Conservation (phyloP, 2,888 invertebrate genomes). For the Rhagium mordax region DNA sequence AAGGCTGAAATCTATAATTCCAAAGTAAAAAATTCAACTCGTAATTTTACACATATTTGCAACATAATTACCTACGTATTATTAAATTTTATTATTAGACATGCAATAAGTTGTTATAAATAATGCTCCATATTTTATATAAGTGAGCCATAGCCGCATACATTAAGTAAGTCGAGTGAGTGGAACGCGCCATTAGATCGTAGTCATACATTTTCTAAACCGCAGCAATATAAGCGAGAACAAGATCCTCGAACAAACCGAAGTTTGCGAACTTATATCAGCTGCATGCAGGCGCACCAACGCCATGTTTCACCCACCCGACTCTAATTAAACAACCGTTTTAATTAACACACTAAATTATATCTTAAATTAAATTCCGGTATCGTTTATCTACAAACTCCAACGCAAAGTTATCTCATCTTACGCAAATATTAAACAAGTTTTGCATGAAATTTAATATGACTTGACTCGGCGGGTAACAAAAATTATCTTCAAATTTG, state of each 20-base stretch:
- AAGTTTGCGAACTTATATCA: conserved; percentile 68
- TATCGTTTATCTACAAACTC: conserved; percentile 66
- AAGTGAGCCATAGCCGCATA: conserved; percentile 3
- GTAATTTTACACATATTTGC: too few species aligned
- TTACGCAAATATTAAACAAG: conserved; percentile 54
- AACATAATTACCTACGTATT: too few species aligned
- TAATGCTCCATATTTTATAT: neutral
- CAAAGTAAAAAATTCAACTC: too few species aligned
- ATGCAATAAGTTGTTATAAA: neutral
- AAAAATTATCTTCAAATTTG: conserved; percentile 19
- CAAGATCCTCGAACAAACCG: conserved; percentile 64
- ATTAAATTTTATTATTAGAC: too few species aligned
- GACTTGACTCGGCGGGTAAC: neutral
- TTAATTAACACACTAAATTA: conserved; percentile 72
- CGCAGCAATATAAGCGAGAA: conserved; percentile 59
- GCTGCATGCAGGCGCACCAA: conserved; percentile 66
- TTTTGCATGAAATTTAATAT: conserved; percentile 35
- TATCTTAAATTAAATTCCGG: conserved; percentile 70
- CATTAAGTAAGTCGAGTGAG: conserved; percentile 2
- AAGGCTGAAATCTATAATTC: too few species aligned
- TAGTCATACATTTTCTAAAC: conserved; percentile 57
- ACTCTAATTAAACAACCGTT: conserved; percentile 72
- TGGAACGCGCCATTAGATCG: conserved; percentile 50
- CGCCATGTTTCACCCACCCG: conserved; percentile 68
- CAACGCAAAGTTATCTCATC: conserved; percentile 56